Evolutionary conservation across 2,113 vertebrate genomes (phyloP), one percentile per base, ranked within the genome.

Genomic region (Tretioscincus oriximinensis): DNA sequence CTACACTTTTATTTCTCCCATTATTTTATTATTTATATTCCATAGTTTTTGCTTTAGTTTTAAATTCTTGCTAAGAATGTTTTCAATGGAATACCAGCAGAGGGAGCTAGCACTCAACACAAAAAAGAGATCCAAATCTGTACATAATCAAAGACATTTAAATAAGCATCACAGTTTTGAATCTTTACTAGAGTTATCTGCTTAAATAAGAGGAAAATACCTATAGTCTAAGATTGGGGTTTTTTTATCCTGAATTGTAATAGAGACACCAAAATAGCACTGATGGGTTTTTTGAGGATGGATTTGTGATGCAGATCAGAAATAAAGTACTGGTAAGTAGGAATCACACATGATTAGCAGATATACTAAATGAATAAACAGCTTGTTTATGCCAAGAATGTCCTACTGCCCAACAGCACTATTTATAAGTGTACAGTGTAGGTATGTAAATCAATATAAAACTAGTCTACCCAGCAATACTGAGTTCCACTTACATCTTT

Each of bases 21-120:
- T 31, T 21, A n/a, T n/a, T 12, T 1, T 49, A 68, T 61, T 28
- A 83, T 75, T 8, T 7, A 12, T 22, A 47, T 14, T 45, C 28
- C 22, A 21, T 24, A 61, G 1, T 24, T 24, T 81, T 2, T 31
- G 9, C 9, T 9, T 51, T 58, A 64, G 35, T 58, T 54, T 67
- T 74, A 45, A 60, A 47, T 58, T 2, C 1, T 45, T 41, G 29
- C 31, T 28, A 79, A 31, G 16, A 41, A 31, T 45, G 26, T 41
- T 5, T 41, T 73, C 35, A 22, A 47, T 26, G 8, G 5, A 81
- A 54, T 28, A 73, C 90, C 93, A 10, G 76, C 41, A 93, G 92
- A 60, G 88, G 92, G 89, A 70, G 88, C 87, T 45, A 35, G 73
- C 20, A n/a, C 83, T 74, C 1, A 1, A 41, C 10, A 0, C 58